A percentile compares a stretch with the other conserved stretches of the same genome.
These are phyloP conservation scores for Rhodophaea formosa DNA, from an alignment of 2,888 invertebrate genomes.

Conservation along the genomic window DNA sequence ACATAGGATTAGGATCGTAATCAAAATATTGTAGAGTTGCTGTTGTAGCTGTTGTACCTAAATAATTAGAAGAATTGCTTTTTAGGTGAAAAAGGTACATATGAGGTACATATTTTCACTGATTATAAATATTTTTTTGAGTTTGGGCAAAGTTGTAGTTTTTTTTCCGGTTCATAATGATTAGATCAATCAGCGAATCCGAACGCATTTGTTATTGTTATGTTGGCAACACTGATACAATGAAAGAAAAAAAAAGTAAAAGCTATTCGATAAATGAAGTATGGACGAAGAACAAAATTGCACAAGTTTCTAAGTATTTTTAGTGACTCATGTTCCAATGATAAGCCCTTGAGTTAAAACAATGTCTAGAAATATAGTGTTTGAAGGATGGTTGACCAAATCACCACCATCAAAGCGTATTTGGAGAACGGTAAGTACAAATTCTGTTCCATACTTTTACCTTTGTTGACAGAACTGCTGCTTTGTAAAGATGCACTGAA, in stretches of 20 bases:
- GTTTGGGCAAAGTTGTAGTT: too few relatives aligned
- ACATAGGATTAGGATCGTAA: too few relatives aligned
- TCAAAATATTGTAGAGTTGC: too few relatives aligned
- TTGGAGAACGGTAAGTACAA: slow-evolving; percentile 92
- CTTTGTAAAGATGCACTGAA: slow-evolving; percentile 25
- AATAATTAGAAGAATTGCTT: too few relatives aligned
- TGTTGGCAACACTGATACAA: slow-evolving; percentile 4
- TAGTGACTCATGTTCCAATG: slow-evolving; percentile 48
- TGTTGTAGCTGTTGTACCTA: too few relatives aligned
- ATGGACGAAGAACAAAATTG: slow-evolving; percentile 29
- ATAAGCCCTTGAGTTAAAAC: slow-evolving; percentile 33
- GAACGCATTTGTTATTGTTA: not conserved
- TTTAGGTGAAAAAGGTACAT: too few relatives aligned
- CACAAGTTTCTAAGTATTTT: slow-evolving; percentile 32
- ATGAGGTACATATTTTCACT: too few relatives aligned
- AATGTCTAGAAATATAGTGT: slow-evolving; percentile 86
- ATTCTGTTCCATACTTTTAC: slow-evolving; percentile 31
- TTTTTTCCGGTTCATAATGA: too few relatives aligned
- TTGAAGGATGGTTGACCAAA: slow-evolving; percentile 97
- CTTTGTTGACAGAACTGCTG: slow-evolving; percentile 58
- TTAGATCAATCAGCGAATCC: not conserved
- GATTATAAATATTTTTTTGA: too few relatives aligned
- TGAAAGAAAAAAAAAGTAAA: slow-evolving; percentile 12
- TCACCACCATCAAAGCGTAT: slow-evolving; percentile 96
- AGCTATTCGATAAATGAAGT: slow-evolving; percentile 16